Evolutionary conservation across 1,140 invertebrate species (phyloP).

Genomic region (Ceratina japonica): DNA sequence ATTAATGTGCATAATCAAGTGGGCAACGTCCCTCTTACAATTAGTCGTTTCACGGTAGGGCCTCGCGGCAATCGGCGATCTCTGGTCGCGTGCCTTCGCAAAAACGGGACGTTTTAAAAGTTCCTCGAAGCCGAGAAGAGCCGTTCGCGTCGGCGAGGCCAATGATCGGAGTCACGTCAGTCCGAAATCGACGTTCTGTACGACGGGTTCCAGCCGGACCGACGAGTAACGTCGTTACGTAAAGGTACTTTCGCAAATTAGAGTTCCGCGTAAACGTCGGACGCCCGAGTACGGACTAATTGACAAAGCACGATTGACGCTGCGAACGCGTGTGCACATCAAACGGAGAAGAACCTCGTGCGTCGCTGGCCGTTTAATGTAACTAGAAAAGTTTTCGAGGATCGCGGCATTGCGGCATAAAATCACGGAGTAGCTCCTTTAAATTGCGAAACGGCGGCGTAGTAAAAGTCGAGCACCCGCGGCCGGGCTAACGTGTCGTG

Average conservation of each 20-base stretch:
- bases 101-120: constrained; percentile 13
- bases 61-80: constrained; percentile 31
- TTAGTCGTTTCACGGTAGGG: neutral
- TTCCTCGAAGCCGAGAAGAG: neutral
- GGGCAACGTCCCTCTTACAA: constrained; percentile 21
- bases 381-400: constrained; percentile 4
- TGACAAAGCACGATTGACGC: neutral
- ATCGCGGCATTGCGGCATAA: constrained; percentile 19
- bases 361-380: neutral
- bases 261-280: neutral
- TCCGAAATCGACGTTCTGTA: constrained; percentile 15
- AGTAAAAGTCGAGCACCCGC: neutral
- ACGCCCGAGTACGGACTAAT: neutral
- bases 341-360: neutral
- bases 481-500: neutral
- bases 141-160: neutral
- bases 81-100: constrained; percentile 36
- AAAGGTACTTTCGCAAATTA: constrained; percentile 25
- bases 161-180: constrained; percentile 38
- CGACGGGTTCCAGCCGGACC: constrained; percentile 1
- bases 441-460: constrained; percentile 21
- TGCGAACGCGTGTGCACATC: too few relatives aligned
- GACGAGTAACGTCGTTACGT: neutral
- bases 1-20: constrained; percentile 31
- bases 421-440: neutral